Base-by-base conservation (phyloP, 2,113 vertebrate genomes). In the Camelus bactrianus region DNA sequence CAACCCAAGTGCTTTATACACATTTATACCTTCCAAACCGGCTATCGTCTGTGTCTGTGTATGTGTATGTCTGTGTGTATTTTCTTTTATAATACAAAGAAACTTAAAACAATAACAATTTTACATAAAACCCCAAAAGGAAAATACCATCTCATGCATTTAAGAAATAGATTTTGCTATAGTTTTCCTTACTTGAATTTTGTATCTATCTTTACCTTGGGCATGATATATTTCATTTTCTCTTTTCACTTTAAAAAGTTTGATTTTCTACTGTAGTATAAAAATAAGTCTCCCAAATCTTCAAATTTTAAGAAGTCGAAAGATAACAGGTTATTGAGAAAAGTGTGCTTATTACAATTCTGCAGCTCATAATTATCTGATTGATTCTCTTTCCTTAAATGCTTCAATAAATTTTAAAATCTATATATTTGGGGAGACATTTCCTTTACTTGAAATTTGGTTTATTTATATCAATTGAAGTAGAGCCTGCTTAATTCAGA, bases 221-320 rank as follows among this genome's bases (percentile, higher is more conserved):
- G 10, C 22, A 69, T 38, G 64, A 65, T 48, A 64, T 16, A 80
- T 87, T 79, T 13, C 2, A 65, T 95, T 95, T 82, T 46, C 10
- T 67, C 76, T 87, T 80, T 80, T 46, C 5, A 72, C 22, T 81
- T 87, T 65, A 75, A 80, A 50, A 64, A 8, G 13, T 30, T 76
- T n/a, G 24, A 35, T 72, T 86, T 89, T 89, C 54, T 85, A 46
- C 38, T 95, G 5, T 48, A 17, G 17, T 56, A 62, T 54, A 52
- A 92, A 80, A 86, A 28, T 50, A 19, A 84, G 3, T 32, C 15
- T 75, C 24, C n/a, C 14, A 82, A 81, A 83, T 81, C 72, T 93
- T 96, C 54, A 15, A 73, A 79, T 69, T 30, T 69, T 85, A 92
- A 81, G 65, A 85, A 81, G 89, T 77, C 26, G 64, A 86, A 81